Evolutionary conservation across 2,797 vertebrate genomes (phyloP), one percentile per base, ranked within the genome.

Genomic region (Schizothorax lantsangensis): DNA sequence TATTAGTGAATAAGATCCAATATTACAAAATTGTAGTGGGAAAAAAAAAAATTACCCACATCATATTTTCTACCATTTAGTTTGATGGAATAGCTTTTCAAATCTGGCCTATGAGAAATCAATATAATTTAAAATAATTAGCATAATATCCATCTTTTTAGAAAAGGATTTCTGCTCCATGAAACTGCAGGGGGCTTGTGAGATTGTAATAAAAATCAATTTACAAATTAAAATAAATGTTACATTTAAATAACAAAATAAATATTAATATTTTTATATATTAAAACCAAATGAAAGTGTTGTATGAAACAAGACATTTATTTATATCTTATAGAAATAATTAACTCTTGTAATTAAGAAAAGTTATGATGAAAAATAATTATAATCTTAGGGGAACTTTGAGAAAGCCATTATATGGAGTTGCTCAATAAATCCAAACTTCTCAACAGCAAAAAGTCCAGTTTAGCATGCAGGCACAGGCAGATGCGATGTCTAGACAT

Each of bases 391-490:
- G 47, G 9, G 17, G 30, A 77, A 52, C 47, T 21, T 54, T 21
- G 5, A 77, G 68, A 15, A 43, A 83, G 43, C 4, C 4, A 2
- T 73, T 45, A 43, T 30, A 19, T 47, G 38, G 38, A 47, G 52
- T 62, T 74, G 79, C 79, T 33, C 40, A 83, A 59, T 43, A 72
- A 57, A 83, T 33, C 15, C 3, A 43, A 73, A 59, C 23, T 33
- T 47, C 40, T 47, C 26, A 33, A 45, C 36, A 30, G 40, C 62
- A 36, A 33, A n/a, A 17, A 21, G n/a, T 57, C 14, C 15, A 54
- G 30, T n/a, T 79, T 45, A 78, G 74, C 74, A 68, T 71, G 84
- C 84, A 79, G 64, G 47, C 47, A 79, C n/a, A 43, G 17, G 36
- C 47, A 17, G 17, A 43, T 40, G 36, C 40, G 43, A 68, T n/a